These are phyloP conservation scores for Hydrochoerus hydrochaeris DNA, from an alignment of 2,113 vertebrate genomes.

Conservation along the genomic window DNA sequence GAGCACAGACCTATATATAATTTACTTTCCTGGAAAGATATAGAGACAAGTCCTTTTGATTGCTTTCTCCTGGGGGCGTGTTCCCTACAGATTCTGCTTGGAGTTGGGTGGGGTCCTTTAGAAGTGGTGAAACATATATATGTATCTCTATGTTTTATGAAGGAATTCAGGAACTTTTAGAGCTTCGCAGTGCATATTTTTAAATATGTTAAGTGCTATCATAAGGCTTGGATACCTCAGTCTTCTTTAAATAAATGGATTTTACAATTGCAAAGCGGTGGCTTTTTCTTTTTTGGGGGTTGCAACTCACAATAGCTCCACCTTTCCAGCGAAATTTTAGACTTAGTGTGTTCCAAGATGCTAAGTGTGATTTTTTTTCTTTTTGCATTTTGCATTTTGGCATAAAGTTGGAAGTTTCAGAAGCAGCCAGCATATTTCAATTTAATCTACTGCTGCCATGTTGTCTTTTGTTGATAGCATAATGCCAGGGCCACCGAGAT, in stretches of 20 bases:
- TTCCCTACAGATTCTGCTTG: constrained; percentile 46
- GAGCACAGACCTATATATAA: constrained; percentile 65
- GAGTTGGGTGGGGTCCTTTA: constrained; percentile 73
- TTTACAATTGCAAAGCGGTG: constrained; percentile 62
- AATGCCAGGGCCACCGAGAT: constrained; percentile 56
- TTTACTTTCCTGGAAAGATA: constrained; percentile 77
- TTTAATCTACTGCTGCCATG: constrained; percentile 45
- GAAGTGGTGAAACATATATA: constrained; percentile 50
- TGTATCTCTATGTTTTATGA: neutral
- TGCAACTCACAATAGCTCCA: constrained; percentile 41
- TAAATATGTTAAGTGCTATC: constrained; percentile 69
- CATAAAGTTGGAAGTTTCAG: constrained; percentile 59
- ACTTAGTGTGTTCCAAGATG: neutral
- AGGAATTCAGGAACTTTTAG: constrained; percentile 62
- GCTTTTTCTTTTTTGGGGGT: neutral
- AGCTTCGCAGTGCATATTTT: constrained; percentile 68
- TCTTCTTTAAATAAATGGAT: constrained; percentile 69
- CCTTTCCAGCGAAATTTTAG: constrained; percentile 60
- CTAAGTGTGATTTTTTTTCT: constrained; percentile 40
- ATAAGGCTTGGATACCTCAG: constrained; percentile 29
- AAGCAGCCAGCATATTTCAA: constrained; percentile 58
- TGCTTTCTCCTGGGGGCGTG: constrained; percentile 67
- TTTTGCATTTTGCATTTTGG: constrained; percentile 49
- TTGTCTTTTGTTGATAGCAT: constrained; percentile 52
- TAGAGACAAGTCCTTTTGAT: constrained; percentile 55